phyloP scores from a whole-genome alignment of 2,888 invertebrate genomes.

The Clepsis dumicolana region DNA sequence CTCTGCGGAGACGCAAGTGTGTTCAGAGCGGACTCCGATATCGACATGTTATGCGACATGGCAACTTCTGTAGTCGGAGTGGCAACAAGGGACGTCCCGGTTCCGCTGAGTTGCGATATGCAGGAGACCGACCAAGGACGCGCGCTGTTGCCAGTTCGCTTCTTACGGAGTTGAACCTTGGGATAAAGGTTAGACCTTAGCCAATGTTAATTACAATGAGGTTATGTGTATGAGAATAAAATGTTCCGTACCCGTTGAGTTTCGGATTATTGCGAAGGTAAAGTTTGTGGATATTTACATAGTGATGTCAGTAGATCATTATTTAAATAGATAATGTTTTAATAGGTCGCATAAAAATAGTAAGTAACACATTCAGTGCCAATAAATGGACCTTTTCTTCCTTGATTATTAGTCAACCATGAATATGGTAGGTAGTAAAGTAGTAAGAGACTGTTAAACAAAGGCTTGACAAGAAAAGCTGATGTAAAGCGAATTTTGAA shows the following conservation, averaged over 20 bases:
- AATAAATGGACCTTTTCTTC: not conserved
- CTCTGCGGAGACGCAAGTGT: slow-evolving; percentile 87
- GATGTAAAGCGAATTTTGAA: not conserved
- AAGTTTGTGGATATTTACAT: slow-evolving; percentile 5
- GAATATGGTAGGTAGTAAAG: not conserved
- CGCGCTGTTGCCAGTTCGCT: slow-evolving; percentile 84
- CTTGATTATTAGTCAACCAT: not conserved
- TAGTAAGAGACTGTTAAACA: not conserved
- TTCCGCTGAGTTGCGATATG: slow-evolving; percentile 89
- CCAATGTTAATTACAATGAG: slow-evolving; percentile 42
- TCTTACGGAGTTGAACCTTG: slow-evolving; percentile 88
- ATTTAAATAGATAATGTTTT: not conserved
- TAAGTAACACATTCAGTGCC: not conserved
- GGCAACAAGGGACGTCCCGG: slow-evolving; percentile 75
- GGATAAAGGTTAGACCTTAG: slow-evolving; percentile 52
- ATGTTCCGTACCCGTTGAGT: slow-evolving; percentile 14
- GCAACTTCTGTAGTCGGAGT: slow-evolving; percentile 71
- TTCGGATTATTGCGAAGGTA: not conserved
- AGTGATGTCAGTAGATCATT: not conserved
- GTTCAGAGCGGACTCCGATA: slow-evolving; percentile 95
- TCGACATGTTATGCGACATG: slow-evolving; percentile 90
- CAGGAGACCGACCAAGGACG: slow-evolving; percentile 97
- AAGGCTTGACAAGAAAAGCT: slow-evolving; percentile 1
- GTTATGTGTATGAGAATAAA: slow-evolving; percentile 14
- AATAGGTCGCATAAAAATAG: not conserved